Conservation (phyloP, 2,113 vertebrate species). For the Platichthys stellatus region DNA sequence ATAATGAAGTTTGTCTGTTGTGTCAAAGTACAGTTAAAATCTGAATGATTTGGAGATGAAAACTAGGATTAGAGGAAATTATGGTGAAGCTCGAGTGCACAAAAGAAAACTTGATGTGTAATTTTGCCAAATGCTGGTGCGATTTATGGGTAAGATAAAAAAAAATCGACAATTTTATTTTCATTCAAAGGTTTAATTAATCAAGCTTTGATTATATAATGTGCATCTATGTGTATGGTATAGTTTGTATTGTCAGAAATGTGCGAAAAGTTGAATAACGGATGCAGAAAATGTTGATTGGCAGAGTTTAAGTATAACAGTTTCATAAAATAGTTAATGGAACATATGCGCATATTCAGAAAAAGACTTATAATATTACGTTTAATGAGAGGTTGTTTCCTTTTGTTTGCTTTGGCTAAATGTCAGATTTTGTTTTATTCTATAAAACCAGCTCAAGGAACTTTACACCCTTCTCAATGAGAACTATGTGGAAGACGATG, state of each 20-base stretch:
- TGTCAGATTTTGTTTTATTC: not conserved
- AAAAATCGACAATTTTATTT: too few relatives aligned
- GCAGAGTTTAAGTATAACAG: not conserved
- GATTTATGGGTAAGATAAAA: too few relatives aligned
- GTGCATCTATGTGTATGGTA: not conserved
- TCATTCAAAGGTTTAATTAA: not conserved
- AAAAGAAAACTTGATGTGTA: too few relatives aligned
- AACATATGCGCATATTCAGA: not conserved
- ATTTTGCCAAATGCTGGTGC: too few relatives aligned
- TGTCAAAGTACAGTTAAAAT: too few relatives aligned
- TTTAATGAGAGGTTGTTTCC: not conserved
- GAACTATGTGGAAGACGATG: conserved; percentile 98
- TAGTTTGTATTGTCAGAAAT: not conserved
- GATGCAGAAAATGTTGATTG: too few relatives aligned
- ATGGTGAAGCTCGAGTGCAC: too few relatives aligned
- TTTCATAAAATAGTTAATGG: not conserved
- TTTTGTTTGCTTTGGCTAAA: not conserved
- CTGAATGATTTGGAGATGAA: too few relatives aligned
- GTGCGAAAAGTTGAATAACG: not conserved
- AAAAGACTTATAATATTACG: not conserved
- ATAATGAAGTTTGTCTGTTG: too few relatives aligned
- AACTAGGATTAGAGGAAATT: too few relatives aligned
- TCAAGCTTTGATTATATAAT: not conserved
- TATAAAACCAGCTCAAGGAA: conserved; percentile 89
- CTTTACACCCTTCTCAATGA: conserved; percentile 97